phyloP scores from a whole-genome alignment of 2,797 vertebrate species.

The Gallinago stenura region DNA sequence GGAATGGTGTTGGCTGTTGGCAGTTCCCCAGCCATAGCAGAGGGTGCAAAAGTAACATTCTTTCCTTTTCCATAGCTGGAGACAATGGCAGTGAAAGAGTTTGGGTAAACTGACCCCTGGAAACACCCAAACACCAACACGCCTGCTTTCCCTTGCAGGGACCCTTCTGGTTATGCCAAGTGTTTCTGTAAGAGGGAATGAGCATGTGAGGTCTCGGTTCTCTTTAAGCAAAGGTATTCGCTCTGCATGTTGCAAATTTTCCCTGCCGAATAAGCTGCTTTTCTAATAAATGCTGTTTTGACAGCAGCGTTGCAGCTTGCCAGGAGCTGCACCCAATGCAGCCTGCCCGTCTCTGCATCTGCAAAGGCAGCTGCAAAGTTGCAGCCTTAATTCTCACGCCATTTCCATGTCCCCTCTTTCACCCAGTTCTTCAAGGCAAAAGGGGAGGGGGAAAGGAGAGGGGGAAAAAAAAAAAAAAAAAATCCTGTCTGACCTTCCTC shows the following conservation, averaged over 20 bases:
- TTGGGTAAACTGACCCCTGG: background rate
- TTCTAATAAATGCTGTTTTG: conserved; percentile 26
- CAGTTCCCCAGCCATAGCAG: background rate
- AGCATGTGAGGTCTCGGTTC: background rate
- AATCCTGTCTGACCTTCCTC: background rate
- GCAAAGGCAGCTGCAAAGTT: background rate
- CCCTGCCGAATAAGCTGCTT: conserved; percentile 15
- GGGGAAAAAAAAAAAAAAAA: background rate
- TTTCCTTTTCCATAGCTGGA: background rate
- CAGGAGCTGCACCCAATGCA: conserved; percentile 25
- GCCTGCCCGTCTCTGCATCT: background rate
- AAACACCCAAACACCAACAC: background rate
- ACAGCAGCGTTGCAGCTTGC: conserved; percentile 29
- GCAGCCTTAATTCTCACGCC: background rate
- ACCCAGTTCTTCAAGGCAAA: background rate
- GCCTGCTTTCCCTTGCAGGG: background rate
- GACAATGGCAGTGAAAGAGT: background rate
- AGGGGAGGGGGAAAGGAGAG: rapidly evolving
- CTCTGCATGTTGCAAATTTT: background rate
- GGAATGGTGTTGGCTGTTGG: background rate
- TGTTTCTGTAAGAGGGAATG: background rate
- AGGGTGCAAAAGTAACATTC: background rate
- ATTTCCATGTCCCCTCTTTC: background rate
- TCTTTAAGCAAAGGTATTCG: background rate
- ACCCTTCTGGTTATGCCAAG: background rate